Evolutionary conservation across 1,140 invertebrate genomes (phyloP).

Genomic region (Geopemphigus sp.): DNA sequence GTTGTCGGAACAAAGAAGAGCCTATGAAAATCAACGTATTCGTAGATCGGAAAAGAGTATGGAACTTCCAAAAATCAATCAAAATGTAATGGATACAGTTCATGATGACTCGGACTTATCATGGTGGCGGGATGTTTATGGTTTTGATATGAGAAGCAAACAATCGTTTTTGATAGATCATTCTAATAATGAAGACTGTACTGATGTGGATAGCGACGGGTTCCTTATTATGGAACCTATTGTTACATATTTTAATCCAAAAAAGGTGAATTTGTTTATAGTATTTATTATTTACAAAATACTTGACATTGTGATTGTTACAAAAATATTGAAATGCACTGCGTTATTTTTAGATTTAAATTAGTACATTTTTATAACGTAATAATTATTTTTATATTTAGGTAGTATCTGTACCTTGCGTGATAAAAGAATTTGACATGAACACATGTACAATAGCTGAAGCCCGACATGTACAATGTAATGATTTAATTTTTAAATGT

Average conservation of each 20-base stretch:
- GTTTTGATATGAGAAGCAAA: constrained; percentile 15
- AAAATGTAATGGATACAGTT: not conserved
- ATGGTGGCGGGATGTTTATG: constrained; percentile 29
- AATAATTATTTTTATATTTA: not conserved
- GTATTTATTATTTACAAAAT: not conserved
- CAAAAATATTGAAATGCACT: too few relatives aligned
- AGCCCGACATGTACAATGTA: not conserved
- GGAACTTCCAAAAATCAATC: too few relatives aligned
- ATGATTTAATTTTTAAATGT: not conserved
- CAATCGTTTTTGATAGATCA: not conserved
- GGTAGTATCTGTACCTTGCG: constrained; percentile 14
- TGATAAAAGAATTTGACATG: constrained; percentile 15
- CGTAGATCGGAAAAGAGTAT: not conserved
- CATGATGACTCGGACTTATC: not conserved
- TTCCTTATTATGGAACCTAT: not conserved
- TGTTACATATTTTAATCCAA: constrained; percentile 13
- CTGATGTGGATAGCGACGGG: not conserved
- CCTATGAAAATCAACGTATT: constrained; percentile 3
- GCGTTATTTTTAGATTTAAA: too few relatives aligned
- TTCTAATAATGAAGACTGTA: not conserved
- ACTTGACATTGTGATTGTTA: too few relatives aligned
- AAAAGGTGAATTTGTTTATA: constrained; percentile 1
- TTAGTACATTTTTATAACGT: too few relatives aligned
- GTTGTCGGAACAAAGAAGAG: constrained; percentile 3
- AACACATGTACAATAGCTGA: not conserved